phyloP scores from a whole-genome alignment of 1,140 invertebrate genomes.

The Drosophila melanogaster region Release_6_plus_ISO1_MT NT_033777.3:17996001-17996500 shows the following conservation, averaged over 20 bases:
- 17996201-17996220: neutral
- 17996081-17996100: neutral
- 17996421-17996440: constrained; percentile 18
- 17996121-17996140: constrained; percentile 66
- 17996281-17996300: constrained; percentile 44
- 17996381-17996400: constrained; percentile 8
- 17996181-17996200: neutral
- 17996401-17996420: constrained; percentile 20
- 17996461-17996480: constrained; percentile 72
- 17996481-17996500: constrained; percentile 30
- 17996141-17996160: constrained; percentile 68
- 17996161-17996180: neutral
- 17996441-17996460: constrained; percentile 53
- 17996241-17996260: constrained; percentile 37
- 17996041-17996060: constrained; percentile 60
- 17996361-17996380: constrained; percentile 46
- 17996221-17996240: constrained; percentile 13
- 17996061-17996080: constrained; percentile 27
- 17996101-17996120: constrained; percentile 70
- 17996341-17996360: constrained; percentile 45
- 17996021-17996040: constrained; percentile 65
- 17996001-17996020: constrained; percentile 63
- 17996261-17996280: constrained; percentile 19
- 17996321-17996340: constrained; percentile 59
- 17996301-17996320: constrained; percentile 30